Conservation (phyloP, 2,797 vertebrate species). For the Masticophis lateralis region DNA sequence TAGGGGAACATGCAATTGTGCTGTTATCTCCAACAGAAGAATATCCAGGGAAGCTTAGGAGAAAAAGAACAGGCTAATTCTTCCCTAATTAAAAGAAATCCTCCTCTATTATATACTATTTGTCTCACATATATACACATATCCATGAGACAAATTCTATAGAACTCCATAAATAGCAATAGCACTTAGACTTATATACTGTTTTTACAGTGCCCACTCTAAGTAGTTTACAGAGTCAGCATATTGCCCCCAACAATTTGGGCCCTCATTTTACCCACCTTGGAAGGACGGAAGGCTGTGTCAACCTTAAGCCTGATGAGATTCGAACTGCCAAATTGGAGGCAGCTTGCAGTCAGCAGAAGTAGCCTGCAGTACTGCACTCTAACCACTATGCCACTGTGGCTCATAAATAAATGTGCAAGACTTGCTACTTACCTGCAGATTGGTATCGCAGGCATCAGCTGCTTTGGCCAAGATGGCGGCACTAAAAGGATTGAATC, state of each 20-base stretch:
- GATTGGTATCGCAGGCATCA: slow-evolving; percentile 84
- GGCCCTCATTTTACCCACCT: too few relatives aligned
- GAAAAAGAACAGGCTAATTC: not conserved
- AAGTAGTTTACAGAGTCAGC: too few relatives aligned
- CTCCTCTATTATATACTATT: not conserved
- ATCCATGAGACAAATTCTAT: not conserved
- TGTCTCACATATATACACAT: not conserved
- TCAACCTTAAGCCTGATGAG: too few relatives aligned
- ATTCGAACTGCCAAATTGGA: too few relatives aligned
- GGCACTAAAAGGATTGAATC: slow-evolving; percentile 90
- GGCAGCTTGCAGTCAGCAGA: too few relatives aligned
- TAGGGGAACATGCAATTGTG: not conserved
- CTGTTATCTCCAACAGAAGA: not conserved
- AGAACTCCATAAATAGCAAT: not conserved
- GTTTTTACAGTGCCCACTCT: too few relatives aligned
- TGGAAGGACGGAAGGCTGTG: too few relatives aligned
- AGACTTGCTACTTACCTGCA: slow-evolving; percentile 81
- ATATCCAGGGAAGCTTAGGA: not conserved
- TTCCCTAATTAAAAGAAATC: not conserved
- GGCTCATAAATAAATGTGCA: not conserved
- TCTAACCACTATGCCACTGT: too few relatives aligned
- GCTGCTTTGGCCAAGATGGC: slow-evolving; percentile 88
- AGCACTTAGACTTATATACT: too few relatives aligned
- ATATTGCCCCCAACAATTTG: too few relatives aligned
- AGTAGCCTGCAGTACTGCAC: too few relatives aligned